phyloP scores from a whole-genome alignment of 2,797 vertebrate genomes.

The Hippopotamyrus pictus region DNA sequence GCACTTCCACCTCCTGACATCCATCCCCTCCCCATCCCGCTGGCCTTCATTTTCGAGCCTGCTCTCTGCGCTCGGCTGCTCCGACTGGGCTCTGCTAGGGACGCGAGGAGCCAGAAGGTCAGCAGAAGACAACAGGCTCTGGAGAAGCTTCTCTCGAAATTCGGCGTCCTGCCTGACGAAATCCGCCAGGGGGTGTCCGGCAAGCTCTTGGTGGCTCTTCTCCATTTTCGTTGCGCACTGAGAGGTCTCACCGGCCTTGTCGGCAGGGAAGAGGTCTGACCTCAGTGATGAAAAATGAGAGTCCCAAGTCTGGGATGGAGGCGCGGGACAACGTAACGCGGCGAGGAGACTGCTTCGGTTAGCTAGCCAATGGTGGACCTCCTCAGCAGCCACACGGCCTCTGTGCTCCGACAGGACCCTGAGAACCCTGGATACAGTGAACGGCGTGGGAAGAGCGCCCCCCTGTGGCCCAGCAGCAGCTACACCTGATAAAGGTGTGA shows the following conservation, averaged over 20 bases:
- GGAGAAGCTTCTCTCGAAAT: conserved; percentile 46
- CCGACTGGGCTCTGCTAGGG: conserved; percentile 24
- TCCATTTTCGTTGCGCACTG: neutral
- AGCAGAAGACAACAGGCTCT: conserved; percentile 47
- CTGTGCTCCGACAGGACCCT: conserved; percentile 45
- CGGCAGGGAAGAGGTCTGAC: no score
- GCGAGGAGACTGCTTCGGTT: conserved; percentile 34
- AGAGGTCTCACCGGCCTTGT: neutral
- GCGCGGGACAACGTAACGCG: neutral
- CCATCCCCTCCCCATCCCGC: neutral
- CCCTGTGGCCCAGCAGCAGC: neutral
- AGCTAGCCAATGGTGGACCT: conserved; percentile 45
- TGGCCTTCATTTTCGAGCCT: neutral
- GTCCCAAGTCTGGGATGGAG: neutral
- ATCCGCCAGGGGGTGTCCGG: conserved; percentile 26
- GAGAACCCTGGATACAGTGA: conserved; percentile 47
- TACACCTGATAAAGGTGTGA: conserved; percentile 29
- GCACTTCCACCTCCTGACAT: conserved; percentile 27
- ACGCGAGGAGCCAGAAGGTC: conserved; percentile 45
- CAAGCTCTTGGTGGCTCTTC: neutral
- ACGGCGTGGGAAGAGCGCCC: conserved; percentile 29
- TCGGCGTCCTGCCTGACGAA: conserved; percentile 37
- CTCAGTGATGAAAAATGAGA: neutral
- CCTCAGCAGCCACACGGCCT: conserved; percentile 42
- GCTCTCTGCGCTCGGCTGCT: conserved; percentile 6